These are phyloP conservation scores for Propithecus perrieri DNA, from an alignment of 2,797 vertebrate species.

Conservation along the genomic window DNA sequence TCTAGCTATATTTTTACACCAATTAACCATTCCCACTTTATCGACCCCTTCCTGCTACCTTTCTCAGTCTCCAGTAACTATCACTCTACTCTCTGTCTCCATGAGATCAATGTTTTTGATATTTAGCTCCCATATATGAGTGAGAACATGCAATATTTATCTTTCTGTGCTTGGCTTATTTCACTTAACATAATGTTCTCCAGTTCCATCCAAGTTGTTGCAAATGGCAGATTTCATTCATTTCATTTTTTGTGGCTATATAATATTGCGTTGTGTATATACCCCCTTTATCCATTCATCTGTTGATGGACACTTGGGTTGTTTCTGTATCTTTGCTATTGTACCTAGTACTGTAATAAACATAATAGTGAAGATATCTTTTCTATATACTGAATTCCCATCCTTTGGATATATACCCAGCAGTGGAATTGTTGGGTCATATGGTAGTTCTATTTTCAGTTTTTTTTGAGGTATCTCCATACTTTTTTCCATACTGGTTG, in stretches of 20 bases:
- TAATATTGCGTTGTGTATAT: background rate
- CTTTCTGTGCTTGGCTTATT: background rate
- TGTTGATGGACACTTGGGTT: background rate
- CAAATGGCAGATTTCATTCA: background rate
- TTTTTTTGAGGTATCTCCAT: too few relatives aligned
- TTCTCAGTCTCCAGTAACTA: background rate
- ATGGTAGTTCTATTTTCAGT: too few relatives aligned
- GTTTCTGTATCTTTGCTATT: too few relatives aligned
- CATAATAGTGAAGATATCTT: too few relatives aligned
- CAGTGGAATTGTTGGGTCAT: too few relatives aligned
- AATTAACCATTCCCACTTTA: background rate
- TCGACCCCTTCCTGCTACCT: background rate
- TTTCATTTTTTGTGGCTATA: background rate
- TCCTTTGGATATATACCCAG: too few relatives aligned
- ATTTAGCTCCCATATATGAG: background rate
- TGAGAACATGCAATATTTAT: background rate
- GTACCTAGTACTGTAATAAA: too few relatives aligned
- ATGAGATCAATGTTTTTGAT: background rate
- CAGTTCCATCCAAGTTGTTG: background rate
- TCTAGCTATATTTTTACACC: too few relatives aligned
- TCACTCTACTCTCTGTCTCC: background rate
- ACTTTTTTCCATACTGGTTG: too few relatives aligned
- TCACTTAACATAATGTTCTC: background rate
- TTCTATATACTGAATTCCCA: too few relatives aligned
- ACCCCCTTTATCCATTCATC: background rate